Conservation (phyloP, 2,888 invertebrate species). For the Uloborus plumipes region DNA sequence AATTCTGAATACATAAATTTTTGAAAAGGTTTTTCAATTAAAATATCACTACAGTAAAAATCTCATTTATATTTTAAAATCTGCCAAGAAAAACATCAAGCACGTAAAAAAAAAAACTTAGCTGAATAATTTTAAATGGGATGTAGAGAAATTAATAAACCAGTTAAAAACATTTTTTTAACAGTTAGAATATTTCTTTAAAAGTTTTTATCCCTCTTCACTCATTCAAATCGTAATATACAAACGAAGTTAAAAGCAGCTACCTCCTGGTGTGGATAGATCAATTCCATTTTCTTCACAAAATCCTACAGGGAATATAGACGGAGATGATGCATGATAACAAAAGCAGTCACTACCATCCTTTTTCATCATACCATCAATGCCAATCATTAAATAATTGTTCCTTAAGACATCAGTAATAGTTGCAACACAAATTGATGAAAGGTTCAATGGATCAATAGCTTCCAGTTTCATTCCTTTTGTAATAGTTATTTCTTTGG, state of each 20-base stretch:
- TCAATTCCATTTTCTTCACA: slow-evolving; percentile 86
- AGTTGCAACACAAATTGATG: slow-evolving; percentile 94
- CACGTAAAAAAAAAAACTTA: too few relatives aligned
- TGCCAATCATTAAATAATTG: slow-evolving; percentile 95
- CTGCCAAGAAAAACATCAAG: too few relatives aligned
- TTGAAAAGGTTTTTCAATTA: too few relatives aligned
- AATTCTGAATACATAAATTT: too few relatives aligned
- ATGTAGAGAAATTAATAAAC: too few relatives aligned
- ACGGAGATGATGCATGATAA: slow-evolving; percentile 94
- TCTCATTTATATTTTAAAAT: too few relatives aligned
- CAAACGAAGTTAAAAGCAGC: background rate
- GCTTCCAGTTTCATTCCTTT: slow-evolving; percentile 87
- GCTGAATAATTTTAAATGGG: too few relatives aligned
- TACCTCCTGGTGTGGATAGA: slow-evolving; percentile 82
- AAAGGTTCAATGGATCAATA: slow-evolving; percentile 94
- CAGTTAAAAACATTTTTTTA: too few relatives aligned
- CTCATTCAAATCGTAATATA: too few relatives aligned
- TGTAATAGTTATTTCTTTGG: slow-evolving; percentile 38
- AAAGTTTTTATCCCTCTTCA: too few relatives aligned
- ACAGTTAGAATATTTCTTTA: too few relatives aligned
- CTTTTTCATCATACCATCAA: slow-evolving; percentile 83
- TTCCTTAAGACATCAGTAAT: slow-evolving; percentile 92
- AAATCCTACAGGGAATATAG: slow-evolving; percentile 81
- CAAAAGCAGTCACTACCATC: slow-evolving; percentile 95
- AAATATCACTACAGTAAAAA: too few relatives aligned